Evolutionary conservation across 2,888 invertebrate genomes (phyloP), one percentile per base, ranked within the genome.

Genomic region (Pandemis cinnamomeana): DNA sequence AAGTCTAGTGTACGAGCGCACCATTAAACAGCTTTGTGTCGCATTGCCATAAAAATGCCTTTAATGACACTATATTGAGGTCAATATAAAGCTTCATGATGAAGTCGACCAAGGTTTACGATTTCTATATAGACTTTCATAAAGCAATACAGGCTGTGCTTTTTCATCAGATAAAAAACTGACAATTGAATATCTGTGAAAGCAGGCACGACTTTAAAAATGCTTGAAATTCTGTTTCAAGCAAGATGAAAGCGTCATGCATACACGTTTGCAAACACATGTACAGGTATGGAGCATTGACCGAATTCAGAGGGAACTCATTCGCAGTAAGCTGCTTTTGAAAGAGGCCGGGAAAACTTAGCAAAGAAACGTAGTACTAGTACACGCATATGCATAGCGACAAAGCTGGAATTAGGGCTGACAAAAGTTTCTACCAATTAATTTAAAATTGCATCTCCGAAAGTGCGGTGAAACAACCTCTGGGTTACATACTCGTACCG

Each of bases 241-340:
- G 55, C 55, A 55, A 55, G 20, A 20, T 55, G 20, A 55, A 55
- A 55, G 20, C 55, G 8, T 55, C 55, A n/a, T 53, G 51, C 5
- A 53, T 15, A 48, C 6, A 55, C 20, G 8, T 7, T 20, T 15
- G 55, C 2, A 27, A 58, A 58, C 41, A 58, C 41, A 15, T 6
- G 51, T 67, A 51, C 42, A 58, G n/a, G 51, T 60, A 44, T 15
- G 66, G 64, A 63, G 70, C 66, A 60, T 48, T 71, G 74, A 74
- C 70, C 74, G 74, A 71, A 67, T 74, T 71, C 61, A 46, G 67
- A 55, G 70, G 74, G 74, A 74, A 53, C 70, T 67, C 70, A 67
- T 67, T 74, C 66, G 64, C 73, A 61, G 60, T 46, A 48, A 68
- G 69, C 46, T 48, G 69, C 69, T 66, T 70, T 55, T 74, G 61